Evolutionary conservation across 2,888 invertebrate genomes (phyloP), one percentile per base, ranked within the genome.

Genomic region (Drosophila picticornis): DNA sequence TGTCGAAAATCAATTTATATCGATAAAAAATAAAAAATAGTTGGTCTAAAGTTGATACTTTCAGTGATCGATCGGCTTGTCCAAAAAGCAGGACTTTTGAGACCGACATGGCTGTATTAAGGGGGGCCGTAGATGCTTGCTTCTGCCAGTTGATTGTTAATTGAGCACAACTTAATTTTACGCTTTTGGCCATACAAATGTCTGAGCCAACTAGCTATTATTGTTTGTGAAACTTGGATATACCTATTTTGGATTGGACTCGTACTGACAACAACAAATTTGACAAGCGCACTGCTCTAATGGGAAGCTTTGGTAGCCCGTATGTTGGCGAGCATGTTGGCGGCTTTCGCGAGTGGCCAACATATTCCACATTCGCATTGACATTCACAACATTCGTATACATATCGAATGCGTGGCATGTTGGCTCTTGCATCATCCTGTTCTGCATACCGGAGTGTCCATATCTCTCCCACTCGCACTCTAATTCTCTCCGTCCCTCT

Each of bases 331-430:
- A 22, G 22, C 22, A 46, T 46, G 22, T 22, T 46, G 46, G 46
- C 9, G 46, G 46, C 46, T 9, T 16, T 25, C 16, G 22, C 16
- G 46, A 46, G 25, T 16, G 46, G 46, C 16, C 46, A 46, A 46
- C 74, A 52, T 66, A 61, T 59, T 38, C 56, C 29, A 40, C 40
- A 25, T 57, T 40, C 57, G 34, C 25, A 34, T 40, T 66, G 34
- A 22, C 40, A 60, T 71, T 53, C 67, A 58, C 57, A 73, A 61
- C 61, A 67, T 52, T 62, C 69, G 38, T 56, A 22, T 48, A 32
- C 74, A 67, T 72, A 65, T 52, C 68, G 68, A 80, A 75, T 77
- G 76, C 80, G 72, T 80, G 80, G 80, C 77, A 80, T 80, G 72
- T 63, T 56, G 11, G 27, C 27, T 46, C 63, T 67, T 63, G 53